phyloP scores from a whole-genome alignment of 2,888 invertebrate species.

The Pantelozetes paolii region DNA sequence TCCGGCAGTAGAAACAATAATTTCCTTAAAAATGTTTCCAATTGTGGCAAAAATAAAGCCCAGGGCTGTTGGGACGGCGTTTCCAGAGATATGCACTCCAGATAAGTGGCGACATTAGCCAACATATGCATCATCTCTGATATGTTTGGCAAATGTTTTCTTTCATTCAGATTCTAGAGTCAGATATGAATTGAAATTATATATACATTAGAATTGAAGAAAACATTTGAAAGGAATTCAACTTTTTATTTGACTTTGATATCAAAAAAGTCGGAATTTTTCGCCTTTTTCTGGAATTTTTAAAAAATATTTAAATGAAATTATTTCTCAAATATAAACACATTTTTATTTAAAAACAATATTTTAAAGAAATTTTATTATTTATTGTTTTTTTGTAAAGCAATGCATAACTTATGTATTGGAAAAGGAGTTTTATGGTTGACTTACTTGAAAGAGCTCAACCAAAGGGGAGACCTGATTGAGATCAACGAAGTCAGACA shows the following conservation, averaged over 20 bases:
- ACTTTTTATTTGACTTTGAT: neutral
- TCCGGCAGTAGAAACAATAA: conserved; percentile 60
- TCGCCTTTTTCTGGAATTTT: too few species aligned
- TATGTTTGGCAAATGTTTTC: conserved; percentile 64
- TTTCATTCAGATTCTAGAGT: conserved; percentile 67
- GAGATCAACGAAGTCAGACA: conserved; percentile 91
- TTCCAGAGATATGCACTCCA: conserved; percentile 77
- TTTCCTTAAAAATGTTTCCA: conserved; percentile 79
- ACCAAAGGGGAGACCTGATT: conserved; percentile 92
- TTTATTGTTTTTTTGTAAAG: too few species aligned
- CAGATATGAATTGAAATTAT: conserved; percentile 47
- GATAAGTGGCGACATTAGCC: conserved; percentile 85
- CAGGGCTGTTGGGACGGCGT: conserved; percentile 56
- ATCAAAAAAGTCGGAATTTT: neutral
- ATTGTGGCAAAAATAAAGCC: conserved; percentile 73
- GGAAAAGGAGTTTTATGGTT: too few species aligned
- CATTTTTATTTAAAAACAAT: too few species aligned
- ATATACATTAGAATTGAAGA: neutral
- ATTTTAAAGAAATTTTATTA: too few species aligned
- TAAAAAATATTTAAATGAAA: conserved; percentile 8
- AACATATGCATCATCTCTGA: conserved; percentile 72
- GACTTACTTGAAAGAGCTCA: conserved; percentile 70
- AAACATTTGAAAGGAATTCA: neutral
- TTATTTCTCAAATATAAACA: too few species aligned
- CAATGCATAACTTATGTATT: neutral